phyloP scores from a whole-genome alignment of 2,113 vertebrate species.

The Felis catus region F.catus_Fca126_mat1.0 CM031423.1:20966001-20966500 shows the following conservation, averaged over 20 bases:
- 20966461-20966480: slow-evolving; percentile 95
- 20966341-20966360: not conserved
- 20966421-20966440: not conserved
- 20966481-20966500: slow-evolving; percentile 92
- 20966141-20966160: not conserved
- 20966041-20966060: not conserved
- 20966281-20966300: not conserved
- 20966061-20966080: not conserved
- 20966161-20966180: not conserved
- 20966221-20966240: not conserved
- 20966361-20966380: not conserved
- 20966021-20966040: not conserved
- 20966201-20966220: not conserved
- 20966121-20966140: not conserved
- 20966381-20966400: not conserved
- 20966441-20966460: slow-evolving; percentile 93
- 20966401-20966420: accelerated
- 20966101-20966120: not conserved
- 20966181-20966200: not conserved
- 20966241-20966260: not conserved
- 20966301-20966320: not conserved
- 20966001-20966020: not conserved
- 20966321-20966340: not conserved
- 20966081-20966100: not conserved
- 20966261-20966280: not conserved